These are phyloP conservation scores for Umimayanthus kanabou DNA, from an alignment of 92 coral and sea anemone species.

Conservation along the genomic window DNA sequence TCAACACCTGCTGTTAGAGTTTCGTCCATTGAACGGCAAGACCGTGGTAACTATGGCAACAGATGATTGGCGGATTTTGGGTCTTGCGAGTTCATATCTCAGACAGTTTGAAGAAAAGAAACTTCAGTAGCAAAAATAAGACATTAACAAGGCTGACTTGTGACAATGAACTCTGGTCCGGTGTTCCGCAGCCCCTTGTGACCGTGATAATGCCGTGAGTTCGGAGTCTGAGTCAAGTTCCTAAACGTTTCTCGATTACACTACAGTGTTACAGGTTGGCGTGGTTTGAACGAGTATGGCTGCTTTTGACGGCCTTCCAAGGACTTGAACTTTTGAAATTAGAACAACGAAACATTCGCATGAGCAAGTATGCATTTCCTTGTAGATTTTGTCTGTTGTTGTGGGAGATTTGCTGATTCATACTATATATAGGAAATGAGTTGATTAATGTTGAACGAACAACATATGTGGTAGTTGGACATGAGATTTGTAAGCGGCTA, in stretches of 20 bases:
- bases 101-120: slow-evolving; percentile 61
- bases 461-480: no score
- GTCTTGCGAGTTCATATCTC: slow-evolving; percentile 76
- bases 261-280: not conserved
- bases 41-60: slow-evolving; percentile 85
- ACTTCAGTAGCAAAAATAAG: not conserved
- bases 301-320: no score
- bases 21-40: slow-evolving; percentile 65
- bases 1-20: slow-evolving; percentile 88
- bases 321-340: no score
- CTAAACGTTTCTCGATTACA: not conserved
- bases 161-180: not conserved
- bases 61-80: slow-evolving; percentile 90
- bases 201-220: not conserved
- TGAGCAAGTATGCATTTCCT: no score
- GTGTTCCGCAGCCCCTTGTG: not conserved
- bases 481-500: no score
- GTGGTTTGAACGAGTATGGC: not conserved
- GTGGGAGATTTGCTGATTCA: no score
- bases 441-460: no score
- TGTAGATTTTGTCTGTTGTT: no score
- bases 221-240: not conserved
- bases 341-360: no score
- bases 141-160: no score
- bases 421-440: no score